These are phyloP conservation scores for Ornithorhynchus anatinus DNA, from an alignment of 2,113 vertebrate species.

Conservation along the genomic window DNA sequence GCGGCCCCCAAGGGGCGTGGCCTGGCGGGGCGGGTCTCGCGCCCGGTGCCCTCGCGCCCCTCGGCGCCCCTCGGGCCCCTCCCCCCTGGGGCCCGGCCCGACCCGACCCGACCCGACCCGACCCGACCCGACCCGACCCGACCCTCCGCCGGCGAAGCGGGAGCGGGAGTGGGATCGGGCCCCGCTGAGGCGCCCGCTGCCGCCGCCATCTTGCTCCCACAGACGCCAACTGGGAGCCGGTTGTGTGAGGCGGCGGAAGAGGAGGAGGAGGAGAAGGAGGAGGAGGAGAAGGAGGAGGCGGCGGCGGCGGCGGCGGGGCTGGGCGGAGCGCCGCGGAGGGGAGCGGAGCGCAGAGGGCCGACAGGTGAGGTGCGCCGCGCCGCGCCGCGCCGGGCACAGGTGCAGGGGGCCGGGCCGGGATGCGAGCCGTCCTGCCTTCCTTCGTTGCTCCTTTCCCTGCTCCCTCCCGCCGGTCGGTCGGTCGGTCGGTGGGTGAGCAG, in stretches of 20 bases:
- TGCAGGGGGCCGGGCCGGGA: background rate
- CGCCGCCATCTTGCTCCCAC: slow-evolving; percentile 68
- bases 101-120: background rate
- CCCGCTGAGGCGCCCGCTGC: background rate
- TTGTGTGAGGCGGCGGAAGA: too few relatives aligned
- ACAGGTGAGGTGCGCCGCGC: background rate
- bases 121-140: background rate
- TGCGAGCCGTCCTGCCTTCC: background rate
- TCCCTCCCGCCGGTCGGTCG: background rate
- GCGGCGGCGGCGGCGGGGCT: slow-evolving; percentile 44
- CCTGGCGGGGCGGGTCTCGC: background rate
- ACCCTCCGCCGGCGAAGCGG: too few relatives aligned
- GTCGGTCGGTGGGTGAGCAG: background rate
- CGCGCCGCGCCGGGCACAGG: background rate
- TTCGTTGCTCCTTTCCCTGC: background rate
- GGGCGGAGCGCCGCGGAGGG: slow-evolving; percentile 8
- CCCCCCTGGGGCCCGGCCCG: too few relatives aligned
- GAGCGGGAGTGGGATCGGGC: too few relatives aligned
- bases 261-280: too few relatives aligned
- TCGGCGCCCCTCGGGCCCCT: too few relatives aligned
- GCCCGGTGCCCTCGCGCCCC: background rate
- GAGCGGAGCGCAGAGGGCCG: background rate
- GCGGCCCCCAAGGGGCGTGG: too few relatives aligned
- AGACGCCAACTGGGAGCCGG: background rate
- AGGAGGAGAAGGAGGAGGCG: slow-evolving; percentile 35